Evolutionary conservation across 2,888 invertebrate genomes (phyloP), one percentile per base, ranked within the genome.

Genomic region (Dryobota labecula): DNA sequence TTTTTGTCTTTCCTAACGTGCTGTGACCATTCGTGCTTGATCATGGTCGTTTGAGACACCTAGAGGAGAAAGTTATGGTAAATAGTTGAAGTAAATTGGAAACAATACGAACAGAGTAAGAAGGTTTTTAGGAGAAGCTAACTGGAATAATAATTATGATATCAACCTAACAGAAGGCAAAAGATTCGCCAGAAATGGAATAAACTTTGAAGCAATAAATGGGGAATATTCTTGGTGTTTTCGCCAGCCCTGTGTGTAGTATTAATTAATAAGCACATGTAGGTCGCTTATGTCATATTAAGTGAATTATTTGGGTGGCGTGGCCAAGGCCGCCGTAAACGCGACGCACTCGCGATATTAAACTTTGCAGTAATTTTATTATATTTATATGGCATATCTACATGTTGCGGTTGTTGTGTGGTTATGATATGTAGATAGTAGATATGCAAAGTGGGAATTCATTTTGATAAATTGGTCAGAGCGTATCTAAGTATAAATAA

Each of bases 281-380:
- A 64, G 73, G 71, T 64, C 77, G 65, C 53, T 56, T 84, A 71
- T 76, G 76, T 78, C 76, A 78, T 64, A 71, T 70, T 70, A 73
- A 78, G 66, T 76, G 53, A 84, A 85, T 80, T 83, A 83, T 76
- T 81, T 64, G 69, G 80, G 76, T 83, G 76, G 73, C 69, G 72
- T 54, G 83, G 45, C 69, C 85, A 83, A 73, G 80, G 81, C 33
- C 38, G 33, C 43, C 24, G 18, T 54, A 30, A 51, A 51, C 49
- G 24, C 66, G 54, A 81, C 82, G 66, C 78, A 74, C 76, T 73
- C 68, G 70, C 63, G 54, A 54, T 78, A 78, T 72, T 82, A 79
- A 65, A 78, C 45, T 49, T 54, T 60, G 63, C 58, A 54, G 53
- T 77, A 77, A 79, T 82, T 82, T 60, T 67, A 71, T 67, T 78